Evolutionary conservation across 2,113 vertebrate genomes (phyloP).

Genomic region (Gallinago jamesoni): DNA sequence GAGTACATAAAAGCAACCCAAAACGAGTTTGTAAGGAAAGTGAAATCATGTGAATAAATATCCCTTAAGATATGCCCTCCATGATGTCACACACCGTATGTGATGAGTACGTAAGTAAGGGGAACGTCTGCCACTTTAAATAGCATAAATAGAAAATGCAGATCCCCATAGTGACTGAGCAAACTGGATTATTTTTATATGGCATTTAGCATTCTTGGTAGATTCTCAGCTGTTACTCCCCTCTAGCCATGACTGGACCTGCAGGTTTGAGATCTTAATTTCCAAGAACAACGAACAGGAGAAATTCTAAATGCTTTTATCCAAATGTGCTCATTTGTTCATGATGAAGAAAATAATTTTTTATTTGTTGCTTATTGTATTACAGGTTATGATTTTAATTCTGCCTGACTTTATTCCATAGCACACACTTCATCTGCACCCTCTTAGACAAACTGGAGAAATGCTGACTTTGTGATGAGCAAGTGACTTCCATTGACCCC

Average conservation of each 20-base stretch:
- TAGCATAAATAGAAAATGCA: background rate
- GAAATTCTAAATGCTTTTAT: background rate
- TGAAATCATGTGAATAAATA: background rate
- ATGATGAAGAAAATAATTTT: background rate
- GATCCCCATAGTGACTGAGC: background rate
- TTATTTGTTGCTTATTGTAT: background rate
- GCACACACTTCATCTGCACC: background rate
- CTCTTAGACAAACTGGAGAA: background rate
- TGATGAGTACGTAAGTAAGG: background rate
- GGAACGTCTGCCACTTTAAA: background rate
- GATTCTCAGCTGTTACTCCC: background rate
- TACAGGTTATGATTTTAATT: background rate
- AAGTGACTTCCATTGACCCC: background rate
- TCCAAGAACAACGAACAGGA: background rate
- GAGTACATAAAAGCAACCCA: background rate
- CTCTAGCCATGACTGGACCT: background rate
- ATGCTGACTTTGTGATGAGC: background rate
- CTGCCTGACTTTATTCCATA: background rate
- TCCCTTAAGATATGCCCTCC: background rate
- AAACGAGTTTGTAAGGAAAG: background rate
- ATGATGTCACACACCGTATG: background rate
- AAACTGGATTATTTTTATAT: background rate
- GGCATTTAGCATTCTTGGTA: background rate
- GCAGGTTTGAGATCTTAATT: background rate
- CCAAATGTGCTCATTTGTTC: background rate